phyloP scores from a whole-genome alignment of 2,113 vertebrate genomes.

The Triplophysa dalaica region DNA sequence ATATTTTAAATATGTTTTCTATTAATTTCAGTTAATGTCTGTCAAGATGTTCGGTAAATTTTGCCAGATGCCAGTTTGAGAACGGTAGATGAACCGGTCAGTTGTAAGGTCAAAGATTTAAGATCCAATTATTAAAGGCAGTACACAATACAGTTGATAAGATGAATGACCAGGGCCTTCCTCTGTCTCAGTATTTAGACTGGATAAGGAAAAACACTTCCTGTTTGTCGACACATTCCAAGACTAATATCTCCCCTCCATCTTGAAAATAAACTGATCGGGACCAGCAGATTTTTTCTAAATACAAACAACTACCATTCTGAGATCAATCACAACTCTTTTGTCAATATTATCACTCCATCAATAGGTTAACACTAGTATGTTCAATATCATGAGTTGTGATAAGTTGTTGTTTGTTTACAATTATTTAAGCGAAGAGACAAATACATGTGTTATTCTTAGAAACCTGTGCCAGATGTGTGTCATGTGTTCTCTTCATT shows the following conservation, averaged over 20 bases:
- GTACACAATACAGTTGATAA: neutral
- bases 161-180: conserved; percentile 27
- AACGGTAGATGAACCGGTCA: neutral
- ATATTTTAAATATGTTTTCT: no score
- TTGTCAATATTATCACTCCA: neutral
- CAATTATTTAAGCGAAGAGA: neutral
- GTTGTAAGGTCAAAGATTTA: no score
- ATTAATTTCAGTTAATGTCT: no score
- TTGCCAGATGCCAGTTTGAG: neutral
- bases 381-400: no score
- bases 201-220: conserved; percentile 28
- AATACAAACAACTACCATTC: neutral
- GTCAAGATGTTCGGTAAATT: no score
- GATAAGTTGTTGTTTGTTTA: neutral
- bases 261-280: neutral
- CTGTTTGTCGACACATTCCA: conserved; percentile 48
- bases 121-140: neutral
- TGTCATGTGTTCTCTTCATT: no score
- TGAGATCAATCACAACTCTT: neutral
- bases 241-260: conserved; percentile 12
- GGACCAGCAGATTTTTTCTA: neutral
- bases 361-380: neutral
- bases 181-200: conserved; percentile 10
- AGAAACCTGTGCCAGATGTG: no score
- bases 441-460: neutral